These are phyloP conservation scores for Busseola fusca DNA, from an alignment of 2,888 invertebrate species.

Conservation along the genomic window DNA sequence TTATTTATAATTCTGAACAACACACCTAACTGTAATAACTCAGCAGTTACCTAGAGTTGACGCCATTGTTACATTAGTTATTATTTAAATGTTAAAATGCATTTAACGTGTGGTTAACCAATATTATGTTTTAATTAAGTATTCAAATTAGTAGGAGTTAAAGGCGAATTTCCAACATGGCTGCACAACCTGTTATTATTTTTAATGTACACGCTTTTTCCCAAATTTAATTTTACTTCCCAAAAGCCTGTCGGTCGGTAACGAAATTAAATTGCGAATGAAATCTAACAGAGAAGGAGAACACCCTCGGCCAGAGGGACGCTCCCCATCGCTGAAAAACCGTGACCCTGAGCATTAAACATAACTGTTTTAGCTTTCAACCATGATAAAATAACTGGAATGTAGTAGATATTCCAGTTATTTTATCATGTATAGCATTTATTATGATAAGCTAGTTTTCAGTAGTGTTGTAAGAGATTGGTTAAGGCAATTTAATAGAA, in stretches of 20 bases:
- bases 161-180: constrained; percentile 30
- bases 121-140: constrained; percentile 24
- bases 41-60: constrained; percentile 2
- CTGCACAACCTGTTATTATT: constrained; percentile 56
- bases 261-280: constrained; percentile 78
- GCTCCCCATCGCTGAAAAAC: constrained; percentile 64
- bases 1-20: background rate
- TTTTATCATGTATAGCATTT: constrained; percentile 15
- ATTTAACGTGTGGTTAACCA: constrained; percentile 7
- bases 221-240: constrained; percentile 71
- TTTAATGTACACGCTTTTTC: constrained; percentile 61
- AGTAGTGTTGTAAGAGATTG: constrained; percentile 3
- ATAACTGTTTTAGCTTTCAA: constrained; percentile 62
- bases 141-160: constrained; percentile 38
- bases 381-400: background rate
- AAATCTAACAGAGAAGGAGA: constrained; percentile 69
- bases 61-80: constrained; percentile 4
- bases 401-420: constrained; percentile 10
- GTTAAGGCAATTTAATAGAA: constrained; percentile 24
- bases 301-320: constrained; percentile 63
- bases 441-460: background rate
- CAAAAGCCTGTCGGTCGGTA: constrained; percentile 71
- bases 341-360: constrained; percentile 64
- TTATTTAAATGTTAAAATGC: background rate
- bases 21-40: background rate